Base-by-base conservation (phyloP, 2,113 vertebrate genomes). In the Cephalopholis sonnerati region DNA sequence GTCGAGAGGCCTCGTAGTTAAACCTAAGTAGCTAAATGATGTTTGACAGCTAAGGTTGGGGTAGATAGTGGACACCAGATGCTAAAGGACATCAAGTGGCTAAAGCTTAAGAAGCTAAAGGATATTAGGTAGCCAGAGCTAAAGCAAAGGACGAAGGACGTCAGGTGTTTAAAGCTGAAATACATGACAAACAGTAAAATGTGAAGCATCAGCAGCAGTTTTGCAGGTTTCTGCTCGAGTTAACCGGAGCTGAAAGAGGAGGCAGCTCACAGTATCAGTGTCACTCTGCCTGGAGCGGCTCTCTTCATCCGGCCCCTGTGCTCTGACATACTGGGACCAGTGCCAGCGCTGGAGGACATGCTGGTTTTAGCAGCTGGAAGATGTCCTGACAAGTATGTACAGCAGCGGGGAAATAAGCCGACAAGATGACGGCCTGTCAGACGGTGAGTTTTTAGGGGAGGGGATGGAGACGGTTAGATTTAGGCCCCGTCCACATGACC, bases 311-410 rank as follows among this genome's bases (percentile, higher is more conserved):
- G 29, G 39, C 69, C 68, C 18, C 71, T 2, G n/a, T 1, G 50
- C 64, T 53, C 70, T 61, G 76, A 83, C 85, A 83, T 5, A 83
- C 85, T 79, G 71, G 85, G 85, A 75, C 71, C 80, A 24, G 80
- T 20, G 85, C 85, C 85, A 83, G 79, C 32, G 70, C 80, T 66
- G 80, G 75, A 79, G 85, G 76, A 87, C 80, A 71, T 54, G 70
- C 80, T 66, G 75, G 41, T 65, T 61, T 83, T 20, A 83, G 77
- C 84, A 83, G 80, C 77, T 83, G 76, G 82, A 82, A 74, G 58
- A 74, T 24, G 77, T 86, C 77, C 74, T 3, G 77, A 80, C 83
- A 80, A 50, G 85, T 17, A 71, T 15, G 77, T 25, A 25, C 69
- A 78, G 48, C 74, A 16, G 25, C 58, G 3, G 54, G 29, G 68